Conservation (phyloP, 1,140 invertebrate species). For the Leguminivora glycinivorella region DNA sequence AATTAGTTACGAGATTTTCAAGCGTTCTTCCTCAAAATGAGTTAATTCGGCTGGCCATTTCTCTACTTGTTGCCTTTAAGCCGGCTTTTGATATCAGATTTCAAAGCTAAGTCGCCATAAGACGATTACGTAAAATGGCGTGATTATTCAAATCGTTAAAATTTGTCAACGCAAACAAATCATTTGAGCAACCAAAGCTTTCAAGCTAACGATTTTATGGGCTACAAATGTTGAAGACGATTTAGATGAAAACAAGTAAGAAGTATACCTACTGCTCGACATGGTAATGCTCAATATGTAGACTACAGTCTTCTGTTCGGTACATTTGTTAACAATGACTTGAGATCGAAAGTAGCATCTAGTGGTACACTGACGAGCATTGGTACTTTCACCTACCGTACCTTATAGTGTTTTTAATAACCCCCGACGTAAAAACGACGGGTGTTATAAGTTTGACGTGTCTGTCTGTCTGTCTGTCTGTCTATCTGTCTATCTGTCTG, state of each 20-base stretch:
- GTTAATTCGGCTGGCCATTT: not conserved
- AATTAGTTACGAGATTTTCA: not conserved
- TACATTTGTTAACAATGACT: too few species aligned
- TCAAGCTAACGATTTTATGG: not conserved
- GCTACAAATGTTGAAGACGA: not conserved
- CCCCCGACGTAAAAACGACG: too few species aligned
- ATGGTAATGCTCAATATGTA: too few species aligned
- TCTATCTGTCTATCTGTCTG: too few species aligned
- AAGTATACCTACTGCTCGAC: too few species aligned
- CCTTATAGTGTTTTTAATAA: too few species aligned
- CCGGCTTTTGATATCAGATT: slow-evolving; percentile 15
- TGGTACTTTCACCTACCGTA: too few species aligned
- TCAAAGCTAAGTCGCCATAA: slow-evolving; percentile 4
- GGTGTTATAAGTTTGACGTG: too few species aligned
- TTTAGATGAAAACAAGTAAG: not conserved
- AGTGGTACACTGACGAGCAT: too few species aligned
- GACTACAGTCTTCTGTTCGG: too few species aligned
- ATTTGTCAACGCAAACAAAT: not conserved
- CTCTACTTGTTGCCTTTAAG: slow-evolving; percentile 5
- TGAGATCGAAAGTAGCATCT: too few species aligned
- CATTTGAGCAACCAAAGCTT: not conserved
- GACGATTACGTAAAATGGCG: slow-evolving; percentile 14
- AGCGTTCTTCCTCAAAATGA: not conserved
- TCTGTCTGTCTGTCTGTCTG: too few species aligned
- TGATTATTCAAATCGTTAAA: not conserved